Conservation (phyloP, 2,888 invertebrate species). For the Cryptocheilus praepositus region DNA sequence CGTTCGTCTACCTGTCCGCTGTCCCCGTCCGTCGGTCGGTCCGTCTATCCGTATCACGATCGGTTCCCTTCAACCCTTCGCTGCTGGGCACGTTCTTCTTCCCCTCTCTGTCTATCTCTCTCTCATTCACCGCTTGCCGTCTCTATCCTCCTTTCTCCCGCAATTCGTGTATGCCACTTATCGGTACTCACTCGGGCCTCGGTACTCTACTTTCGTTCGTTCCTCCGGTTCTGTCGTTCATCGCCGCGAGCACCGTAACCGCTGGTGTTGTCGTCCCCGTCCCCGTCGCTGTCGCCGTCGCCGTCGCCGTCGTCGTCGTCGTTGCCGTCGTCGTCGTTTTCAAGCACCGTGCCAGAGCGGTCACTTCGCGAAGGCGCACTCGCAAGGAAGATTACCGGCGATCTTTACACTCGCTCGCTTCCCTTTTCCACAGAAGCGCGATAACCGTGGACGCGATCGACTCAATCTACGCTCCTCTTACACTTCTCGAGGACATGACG, state of each 20-base stretch:
- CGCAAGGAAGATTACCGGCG: neutral
- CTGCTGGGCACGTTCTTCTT: slow-evolving; percentile 33
- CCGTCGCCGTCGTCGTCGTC: slow-evolving; percentile 19
- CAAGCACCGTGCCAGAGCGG: slow-evolving; percentile 1
- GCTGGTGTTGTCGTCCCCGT: slow-evolving; percentile 3
- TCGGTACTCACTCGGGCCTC: neutral
- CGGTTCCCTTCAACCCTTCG: slow-evolving; percentile 43
- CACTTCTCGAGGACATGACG: slow-evolving; percentile 64
- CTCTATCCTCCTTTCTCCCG: slow-evolving; percentile 18
- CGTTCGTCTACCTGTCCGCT: slow-evolving; percentile 22
- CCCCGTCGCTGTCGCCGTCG: slow-evolving; percentile 17
- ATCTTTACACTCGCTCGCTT: slow-evolving; percentile 15
- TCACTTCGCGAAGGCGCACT: slow-evolving; percentile 6
- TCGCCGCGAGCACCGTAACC: slow-evolving; percentile 30
- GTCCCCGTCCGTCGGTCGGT: slow-evolving; percentile 18
- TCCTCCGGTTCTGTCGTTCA: slow-evolving; percentile 2
- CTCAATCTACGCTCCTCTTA: slow-evolving; percentile 55
- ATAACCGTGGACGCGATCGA: slow-evolving; percentile 50
- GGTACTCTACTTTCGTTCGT: slow-evolving; percentile 2
- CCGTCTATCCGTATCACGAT: neutral
- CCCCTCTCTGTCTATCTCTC: slow-evolving; percentile 31
- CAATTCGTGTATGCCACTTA: slow-evolving; percentile 7
- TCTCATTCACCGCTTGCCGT: slow-evolving; percentile 30
- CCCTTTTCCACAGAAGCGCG: slow-evolving; percentile 35
- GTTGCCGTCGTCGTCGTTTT: slow-evolving; percentile 6